Evolutionary conservation across 1,140 invertebrate species (phyloP), one percentile per base, ranked within the genome.

Genomic region (Lepidotrigona ventralis): DNA sequence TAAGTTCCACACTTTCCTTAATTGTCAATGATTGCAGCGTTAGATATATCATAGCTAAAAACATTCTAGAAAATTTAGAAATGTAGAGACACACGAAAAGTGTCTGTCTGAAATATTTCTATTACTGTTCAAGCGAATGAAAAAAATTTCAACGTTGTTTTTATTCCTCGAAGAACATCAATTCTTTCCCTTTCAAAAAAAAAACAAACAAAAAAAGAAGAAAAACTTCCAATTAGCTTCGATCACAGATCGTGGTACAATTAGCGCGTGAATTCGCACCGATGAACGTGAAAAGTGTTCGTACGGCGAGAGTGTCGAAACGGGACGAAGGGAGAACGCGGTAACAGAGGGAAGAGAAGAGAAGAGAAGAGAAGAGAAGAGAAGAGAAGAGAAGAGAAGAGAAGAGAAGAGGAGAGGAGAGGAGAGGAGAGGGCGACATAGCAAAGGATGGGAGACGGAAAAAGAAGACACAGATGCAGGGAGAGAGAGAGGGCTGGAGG

Each of bases 211-310:
- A 33, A 33, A 33, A 39, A 6, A 39, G 0, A 39, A 46, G 9
- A 46, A 46, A 46, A 46, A 46, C 39, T 46, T 46, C 39, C 39
- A 46, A 46, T 46, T 46, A 46, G 53, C 54, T 53, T 51, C 46
- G 68, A 64, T 66, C 64, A 73, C 56, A 21, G 15, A 19, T 81
- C 63, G n/a, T 29, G 21, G 54, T 23, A 29, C 76, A 87, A 85
- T 88, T 87, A 88, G 73, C 71, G 56, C 68, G 70, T 63, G 69
- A 83, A 85, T 85, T 88, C 87, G 72, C 79, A 53, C 87, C 46
- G 66, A 63, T 77, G 63, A 54, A 75, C 73, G 60, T 58, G 84
- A 84, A 88, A 88, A 77, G 77, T 85, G 64, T 86, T 78, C 56
- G 19, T 51, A 21, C 29, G 17, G 33, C 3, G 26, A n/a, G 74